Base-by-base conservation (phyloP, 1,140 invertebrate genomes). In the Achroia grisella region DNA sequence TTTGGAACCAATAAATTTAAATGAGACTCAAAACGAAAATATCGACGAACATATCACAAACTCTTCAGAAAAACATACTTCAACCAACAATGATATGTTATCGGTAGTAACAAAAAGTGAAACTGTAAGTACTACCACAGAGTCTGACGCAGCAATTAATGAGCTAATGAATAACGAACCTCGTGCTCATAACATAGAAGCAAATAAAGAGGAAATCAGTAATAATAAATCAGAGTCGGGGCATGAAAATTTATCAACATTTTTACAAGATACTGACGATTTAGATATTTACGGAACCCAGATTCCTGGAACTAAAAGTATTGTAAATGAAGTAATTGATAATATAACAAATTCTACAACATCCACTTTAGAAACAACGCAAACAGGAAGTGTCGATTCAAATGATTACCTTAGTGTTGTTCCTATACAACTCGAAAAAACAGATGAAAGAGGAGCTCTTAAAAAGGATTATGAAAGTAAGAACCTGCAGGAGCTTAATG, bases 11-110 rank as follows among this genome's bases (percentile, higher is more conserved):
- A 46, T 52, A 28, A 80, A 69, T 49, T 32, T 79, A 41, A 85
- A 79, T 44, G 81, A 85, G 59, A 85, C 73, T n/a, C 81, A 82
- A 66, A 81, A 83, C 49, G 77, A 81, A 34, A 77, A 73, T 37
- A 35, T 34, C 10, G 79, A 84, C 39, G 77, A 84, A 17, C 76
- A 78, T 40, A 39, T 30, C 10, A 45, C 40, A n/a, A 40, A 28
- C 27, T 17, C 31, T 29, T 37, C 41, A 17, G 55, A 65, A 13
- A 32, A 27, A 31, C 15, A 30, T n/a, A 11, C 15, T 6, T 8
- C 15, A 1, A 8, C 42, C 9, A 53, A 11, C 10, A 57, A 56
- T 13, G 48, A 54, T 5, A 10, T 40, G 8, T 8, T 36, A 52
- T 39, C 43, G 8, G 31, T 35, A 40, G 0, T 40, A 3, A 30